Base-by-base conservation (phyloP, 2,888 invertebrate genomes). In the Taphrorychus bicolor region DNA sequence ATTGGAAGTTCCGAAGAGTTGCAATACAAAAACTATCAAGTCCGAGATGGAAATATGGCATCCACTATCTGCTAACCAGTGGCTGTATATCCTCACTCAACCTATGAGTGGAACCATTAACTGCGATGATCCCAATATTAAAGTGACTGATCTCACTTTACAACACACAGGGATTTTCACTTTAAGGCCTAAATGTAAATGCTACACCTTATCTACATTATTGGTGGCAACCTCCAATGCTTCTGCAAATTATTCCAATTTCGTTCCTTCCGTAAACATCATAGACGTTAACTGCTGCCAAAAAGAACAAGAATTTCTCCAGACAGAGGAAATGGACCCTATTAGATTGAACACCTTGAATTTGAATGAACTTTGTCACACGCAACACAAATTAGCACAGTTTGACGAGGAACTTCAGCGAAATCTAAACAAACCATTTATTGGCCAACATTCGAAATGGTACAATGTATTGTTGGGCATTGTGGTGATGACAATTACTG, bases 301-400 rank as follows among this genome's bases (percentile, higher is more conserved):
- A 40, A 3, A 19, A 18, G 49, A 66, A 48, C 66, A 60, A 48
- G 45, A 56, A 16, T 60, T 24, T 41, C 32, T 60, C 3, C 49
- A 41, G 23, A 49, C 18, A n/a, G 51, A 58, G 32, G 48, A 70
- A 23, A 66, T 56, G 57, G 48, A 59, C n/a, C 3, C 57, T 3
- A 59, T 65, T n/a, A 41, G 56, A 54, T 42, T 70, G 5, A 19
- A 54, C 23, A 61, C 67, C 41, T 9, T 70, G 3, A 67, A 70
- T 42, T 42, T 68, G 9, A 64, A 70, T 49, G 67, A 70, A 3
- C 51, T 70, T 19, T 14, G 45, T 48, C 68, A 68, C 17, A 57
- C 60, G 11, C 24, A 70, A 58, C 48, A 70, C 19, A 68, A 65
- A 61, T 14, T 69, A 7, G 18, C 57, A 24, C 68, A 70, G 40